A percentile compares a stretch with the other conserved stretches of the same genome.
Evolutionary conservation across 2,113 vertebrate genomes (phyloP).

Genomic region (Sterrhoptilus dennistouni): DNA sequence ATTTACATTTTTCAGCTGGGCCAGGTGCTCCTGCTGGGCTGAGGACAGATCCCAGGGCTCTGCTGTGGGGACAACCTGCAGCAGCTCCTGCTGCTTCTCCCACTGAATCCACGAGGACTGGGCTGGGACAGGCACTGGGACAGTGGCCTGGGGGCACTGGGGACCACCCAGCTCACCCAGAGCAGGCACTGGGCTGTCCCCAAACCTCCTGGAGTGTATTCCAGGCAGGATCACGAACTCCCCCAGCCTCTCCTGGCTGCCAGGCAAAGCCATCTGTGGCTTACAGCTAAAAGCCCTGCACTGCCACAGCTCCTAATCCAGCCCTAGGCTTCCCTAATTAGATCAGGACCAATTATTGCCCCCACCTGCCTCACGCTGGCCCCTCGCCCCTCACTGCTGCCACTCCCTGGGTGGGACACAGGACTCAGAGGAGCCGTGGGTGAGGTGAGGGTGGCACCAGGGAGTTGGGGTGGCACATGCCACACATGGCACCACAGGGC

Average conservation of each 20-base stretch:
- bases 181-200: not conserved
- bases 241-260: not conserved
- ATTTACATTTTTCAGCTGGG: not conserved
- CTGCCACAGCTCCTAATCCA: slow-evolving; percentile 17
- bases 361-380: slow-evolving; percentile 28
- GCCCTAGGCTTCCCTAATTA: slow-evolving; percentile 47
- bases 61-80: not conserved
- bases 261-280: slow-evolving; percentile 4
- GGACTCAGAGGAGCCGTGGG: not conserved
- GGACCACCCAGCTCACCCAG: rapidly evolving
- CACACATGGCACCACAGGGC: not conserved
- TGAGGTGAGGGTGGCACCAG: not conserved
- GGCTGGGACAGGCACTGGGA: not conserved
- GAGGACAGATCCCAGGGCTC: not conserved
- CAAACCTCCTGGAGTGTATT: rapidly evolving
- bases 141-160: not conserved
- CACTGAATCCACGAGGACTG: rapidly evolving
- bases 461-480: not conserved
- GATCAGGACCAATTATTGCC: slow-evolving; percentile 53
- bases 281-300: not conserved
- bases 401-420: not conserved
- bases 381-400: not conserved
- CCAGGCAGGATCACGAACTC: not conserved
- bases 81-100: not conserved
- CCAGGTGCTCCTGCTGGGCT: rapidly evolving